Evolutionary conservation across 2,797 vertebrate genomes (phyloP), one percentile per base, ranked within the genome.

Genomic region (Esox lucius): DNA sequence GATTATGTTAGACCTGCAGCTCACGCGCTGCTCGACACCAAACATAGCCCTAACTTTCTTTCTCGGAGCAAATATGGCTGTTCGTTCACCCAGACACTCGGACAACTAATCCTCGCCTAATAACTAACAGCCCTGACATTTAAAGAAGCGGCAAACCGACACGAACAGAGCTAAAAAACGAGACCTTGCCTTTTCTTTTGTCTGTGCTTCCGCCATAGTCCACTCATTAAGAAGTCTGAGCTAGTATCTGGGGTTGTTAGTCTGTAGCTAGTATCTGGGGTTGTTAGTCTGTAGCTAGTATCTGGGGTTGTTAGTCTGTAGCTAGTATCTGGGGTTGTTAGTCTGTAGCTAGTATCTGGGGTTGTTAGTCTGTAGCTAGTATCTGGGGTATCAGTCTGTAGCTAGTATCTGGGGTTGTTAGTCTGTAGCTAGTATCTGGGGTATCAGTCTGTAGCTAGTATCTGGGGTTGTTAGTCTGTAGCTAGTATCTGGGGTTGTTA

Each of bases 31-130:
- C 28, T 19, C 28, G 39, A 28, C 5, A 70, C 73, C 71, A 53
- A 68, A 80, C 80, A 84, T 69, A 33, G 65, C 51, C 11, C 69
- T 13, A 28, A 68, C 35, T 42, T 71, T 81, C 19, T 76, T 83
- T 16, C 76, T 28, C 31, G 1, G 46, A 62, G 17, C 42, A 67
- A 39, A 71, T 59, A 39, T 39, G 51, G 31, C 73, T 5, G n/a
- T 80, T 53, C 1, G 71, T 59, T 42, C 64, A 16, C 6, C 49
- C 15, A 53, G 15, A 70, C 11, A 11, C 39, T 49, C 19, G 31
- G 72, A 78, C 42, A 78, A 84, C 75, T 78, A 74, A 89, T 81
- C 76, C 79, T 56, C 46, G 26, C 51, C 76, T 79, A 73, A 85
- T 87, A 81, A 76, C n/a, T 31, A 70, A 71, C 19, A 33, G 68